Evolutionary conservation across 2,888 invertebrate genomes (phyloP), one percentile per base, ranked within the genome.

Genomic region (Ochlodes sylvanus): DNA sequence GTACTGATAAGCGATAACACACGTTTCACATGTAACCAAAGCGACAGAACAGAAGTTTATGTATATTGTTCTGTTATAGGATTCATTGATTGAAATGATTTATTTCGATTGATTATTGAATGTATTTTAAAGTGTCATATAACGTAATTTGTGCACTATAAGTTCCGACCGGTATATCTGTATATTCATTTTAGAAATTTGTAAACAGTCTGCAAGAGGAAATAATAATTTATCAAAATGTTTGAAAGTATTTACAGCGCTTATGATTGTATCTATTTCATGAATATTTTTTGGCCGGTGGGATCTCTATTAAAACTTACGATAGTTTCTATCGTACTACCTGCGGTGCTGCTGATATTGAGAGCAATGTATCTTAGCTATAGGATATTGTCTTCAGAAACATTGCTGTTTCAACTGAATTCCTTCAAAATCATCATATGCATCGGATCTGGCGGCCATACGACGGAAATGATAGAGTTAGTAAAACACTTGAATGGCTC

Each of bases 401-500:
- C 7, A 7, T 41, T 56, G 17, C 12, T 56, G 7, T 55, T 56
- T 14, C 56, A 62, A 56, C 17, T 50, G 27, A 68, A 71, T 41
- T 73, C 83, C 62, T 74, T 93, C 38, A 84, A 83, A 71, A 95
- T 96, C 7, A 77, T 96, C 68, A 92, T 96, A 74, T 95, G 96
- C 73, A 94, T 97, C 69, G 97, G 96, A 47, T 96, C 97, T 73
- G 98, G 98, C 67, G 98, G 98, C 0, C 99, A 99, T 84, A 99
- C 99, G 0, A 96, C 97, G n/a, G 99, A 99, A 94, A 96, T 99
- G 94, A 84, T 99, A 61, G 94, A 95, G 71, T 92, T 99, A 52
- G 85, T 97, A 7, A 90, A 94, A 73, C 92, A 94, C 34, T 82
- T 99, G 55, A 93, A 95, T 76, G 81, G 86, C n/a, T 79, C 87